These are phyloP conservation scores for Disparrhopalites patrizii DNA, from an alignment of 2,888 invertebrate species.

Conservation along the genomic window DNA sequence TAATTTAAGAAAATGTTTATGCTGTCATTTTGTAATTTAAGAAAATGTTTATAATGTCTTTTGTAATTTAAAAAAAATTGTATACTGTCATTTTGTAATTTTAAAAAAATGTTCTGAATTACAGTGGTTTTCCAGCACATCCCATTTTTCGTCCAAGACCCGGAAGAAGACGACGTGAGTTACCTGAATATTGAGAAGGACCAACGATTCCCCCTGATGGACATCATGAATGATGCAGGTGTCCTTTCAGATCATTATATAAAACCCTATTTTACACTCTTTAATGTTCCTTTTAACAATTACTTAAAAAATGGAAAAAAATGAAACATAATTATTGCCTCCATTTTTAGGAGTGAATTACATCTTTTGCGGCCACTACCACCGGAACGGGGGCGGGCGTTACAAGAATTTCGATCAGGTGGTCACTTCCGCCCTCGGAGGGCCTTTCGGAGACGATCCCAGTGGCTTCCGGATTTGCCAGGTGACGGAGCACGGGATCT, in stretches of 20 bases:
- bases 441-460: slow-evolving; percentile 51
- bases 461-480: slow-evolving; percentile 54
- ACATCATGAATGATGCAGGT: slow-evolving; percentile 52
- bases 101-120: background rate
- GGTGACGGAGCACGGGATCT: slow-evolving; percentile 51
- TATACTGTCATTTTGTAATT: too few species aligned
- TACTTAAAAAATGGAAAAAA: background rate
- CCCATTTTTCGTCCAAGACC: slow-evolving; percentile 52
- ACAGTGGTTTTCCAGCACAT: slow-evolving; percentile 55
- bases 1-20: too few species aligned
- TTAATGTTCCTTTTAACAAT: background rate
- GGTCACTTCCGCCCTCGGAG: slow-evolving; percentile 55
- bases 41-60: too few species aligned
- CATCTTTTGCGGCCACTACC: slow-evolving; percentile 56
- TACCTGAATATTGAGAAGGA: slow-evolving; percentile 52
- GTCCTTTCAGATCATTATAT: slow-evolving; percentile 22
- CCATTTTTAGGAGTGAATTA: slow-evolving; percentile 51
- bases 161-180: slow-evolving; percentile 50
- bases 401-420: slow-evolving; percentile 53
- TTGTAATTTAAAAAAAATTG: too few species aligned
- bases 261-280: background rate
- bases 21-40: too few species aligned
- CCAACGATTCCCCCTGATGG: slow-evolving; percentile 50
- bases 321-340: background rate
- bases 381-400: slow-evolving; percentile 54